A percentile compares a stretch with the other conserved stretches of the same genome.
phyloP scores from a whole-genome alignment of 2,797 vertebrate genomes.

The Spheniscus humboldti region DNA sequence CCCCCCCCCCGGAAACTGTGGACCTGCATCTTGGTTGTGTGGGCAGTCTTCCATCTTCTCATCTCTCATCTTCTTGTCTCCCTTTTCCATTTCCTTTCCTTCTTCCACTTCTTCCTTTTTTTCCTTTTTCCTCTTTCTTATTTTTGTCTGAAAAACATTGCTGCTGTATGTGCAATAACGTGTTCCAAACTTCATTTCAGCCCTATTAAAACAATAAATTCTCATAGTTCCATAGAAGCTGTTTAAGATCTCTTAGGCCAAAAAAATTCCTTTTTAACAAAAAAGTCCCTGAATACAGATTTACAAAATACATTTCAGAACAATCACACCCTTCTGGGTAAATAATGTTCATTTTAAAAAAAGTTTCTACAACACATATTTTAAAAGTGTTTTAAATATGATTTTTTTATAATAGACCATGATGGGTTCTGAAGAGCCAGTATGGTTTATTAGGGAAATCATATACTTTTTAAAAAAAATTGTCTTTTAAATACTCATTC shows the following conservation, averaged over 20 bases:
- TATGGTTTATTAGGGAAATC: slow-evolving; percentile 61
- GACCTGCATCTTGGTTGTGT: neutral
- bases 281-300: slow-evolving; percentile 50
- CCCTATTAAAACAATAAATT: slow-evolving; percentile 69
- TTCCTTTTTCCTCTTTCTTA: neutral
- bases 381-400: slow-evolving; percentile 66
- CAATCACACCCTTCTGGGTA: slow-evolving; percentile 71
- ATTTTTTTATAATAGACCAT: slow-evolving; percentile 54
- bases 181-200: slow-evolving; percentile 48
- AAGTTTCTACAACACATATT: slow-evolving; percentile 58
- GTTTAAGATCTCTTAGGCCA: slow-evolving; percentile 66
- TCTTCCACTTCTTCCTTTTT: neutral
- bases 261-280: slow-evolving; percentile 21
- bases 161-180: neutral
- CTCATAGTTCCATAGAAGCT: slow-evolving; percentile 56
- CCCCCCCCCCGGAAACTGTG: neutral
- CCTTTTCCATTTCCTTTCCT: neutral
- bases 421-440: slow-evolving; percentile 66
- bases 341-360: slow-evolving; percentile 68
- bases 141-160: neutral
- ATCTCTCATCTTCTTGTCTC: neutral
- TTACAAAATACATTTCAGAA: slow-evolving; percentile 67
- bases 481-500: slow-evolving; percentile 44
- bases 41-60: neutral
- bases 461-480: slow-evolving; percentile 14